These are phyloP conservation scores for Conistra vaccinii DNA, from an alignment of 2,888 invertebrate genomes.

Conservation along the genomic window DNA sequence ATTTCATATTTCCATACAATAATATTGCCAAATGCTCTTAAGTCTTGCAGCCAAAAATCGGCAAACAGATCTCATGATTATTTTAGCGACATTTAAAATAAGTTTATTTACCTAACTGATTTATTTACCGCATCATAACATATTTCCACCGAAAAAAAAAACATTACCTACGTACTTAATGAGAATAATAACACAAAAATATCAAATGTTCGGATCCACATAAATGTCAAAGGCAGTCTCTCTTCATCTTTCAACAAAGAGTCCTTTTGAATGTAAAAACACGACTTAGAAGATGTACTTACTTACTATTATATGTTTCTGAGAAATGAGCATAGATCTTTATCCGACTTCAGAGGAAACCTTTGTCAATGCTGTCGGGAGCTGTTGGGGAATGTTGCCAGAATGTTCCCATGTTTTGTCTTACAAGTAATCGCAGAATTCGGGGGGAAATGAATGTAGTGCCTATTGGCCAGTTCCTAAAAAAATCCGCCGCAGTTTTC, in stretches of 20 bases:
- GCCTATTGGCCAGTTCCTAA: too few species aligned
- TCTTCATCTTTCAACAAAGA: constrained; percentile 64
- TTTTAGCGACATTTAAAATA: not conserved
- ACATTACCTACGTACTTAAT: constrained; percentile 38
- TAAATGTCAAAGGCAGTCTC: constrained; percentile 68
- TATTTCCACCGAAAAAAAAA: constrained; percentile 1
- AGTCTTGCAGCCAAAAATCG: not conserved
- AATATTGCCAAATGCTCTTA: too few species aligned
- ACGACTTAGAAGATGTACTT: constrained; percentile 43
- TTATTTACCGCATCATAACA: constrained; percentile 12
- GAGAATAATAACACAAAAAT: constrained; percentile 60
- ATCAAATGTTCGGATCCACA: constrained; percentile 64
- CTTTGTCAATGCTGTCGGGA: constrained; percentile 53
- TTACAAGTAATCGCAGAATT: not conserved
- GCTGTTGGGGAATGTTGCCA: not conserved
- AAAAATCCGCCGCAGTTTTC: not conserved
- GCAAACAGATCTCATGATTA: not conserved
- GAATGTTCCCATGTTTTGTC: constrained; percentile 12
- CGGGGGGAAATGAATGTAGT: not conserved
- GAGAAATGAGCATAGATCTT: constrained; percentile 48
- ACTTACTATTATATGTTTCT: constrained; percentile 49
- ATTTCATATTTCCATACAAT: too few species aligned
- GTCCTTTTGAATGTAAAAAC: constrained; percentile 61
- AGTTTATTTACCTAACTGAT: not conserved
- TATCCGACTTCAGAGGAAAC: constrained; percentile 48